Evolutionary conservation across 64 coral and sea anemone species (phyloP), one percentile per base, ranked within the genome.

Genomic region (Porites lutea): DNA sequence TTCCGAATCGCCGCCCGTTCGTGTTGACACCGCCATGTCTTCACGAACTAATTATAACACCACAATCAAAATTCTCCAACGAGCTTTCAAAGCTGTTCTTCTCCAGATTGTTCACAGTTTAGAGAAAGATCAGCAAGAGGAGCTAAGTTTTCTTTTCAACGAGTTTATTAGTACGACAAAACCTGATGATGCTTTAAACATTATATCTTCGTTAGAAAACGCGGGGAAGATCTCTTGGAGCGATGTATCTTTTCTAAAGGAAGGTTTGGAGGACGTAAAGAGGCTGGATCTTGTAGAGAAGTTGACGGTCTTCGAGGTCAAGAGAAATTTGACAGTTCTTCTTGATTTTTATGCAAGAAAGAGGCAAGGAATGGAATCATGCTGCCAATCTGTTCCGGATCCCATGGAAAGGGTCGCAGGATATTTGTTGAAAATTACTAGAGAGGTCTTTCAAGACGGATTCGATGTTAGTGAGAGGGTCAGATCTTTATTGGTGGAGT

Each of bases 261-360:
- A 84, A 12, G 81, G 61, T 84, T 47, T 84, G 9, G 44, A 8
- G 13, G 46, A 2, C 22, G 20, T 84, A 4, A 7, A 22, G 2
- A 43, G 81, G 23, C 9, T 23, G 47, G 81, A 84, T 84, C 81
- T 84, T 48, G 62, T 4, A 43, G 20, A 69, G 52, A 16, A 5
- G 44, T 50, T 69, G 47, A 69, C 63, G 8, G 46, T 2, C n/a
- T 84, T 51, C 16, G 62, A 84, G 68, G 22, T 68, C 44, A 84
- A 68, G 46, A 66, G 81, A 3, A n/a, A 68, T 65, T 19, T 84
- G 9, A 84, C 8, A 6, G 1, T 84, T 68, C 63, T 84, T 21
- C 47, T 84, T 8, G 7, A 84, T 68, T 20, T 52, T 63, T 84
- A 84, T 20, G 14, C 81, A 9, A 84, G 81, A 84, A 52, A 52